A percentile compares a stretch with the other conserved stretches of the same genome.
These are phyloP conservation scores for Anthonomus grandis DNA, from an alignment of 1,140 invertebrate species.

Conservation along the genomic window DNA sequence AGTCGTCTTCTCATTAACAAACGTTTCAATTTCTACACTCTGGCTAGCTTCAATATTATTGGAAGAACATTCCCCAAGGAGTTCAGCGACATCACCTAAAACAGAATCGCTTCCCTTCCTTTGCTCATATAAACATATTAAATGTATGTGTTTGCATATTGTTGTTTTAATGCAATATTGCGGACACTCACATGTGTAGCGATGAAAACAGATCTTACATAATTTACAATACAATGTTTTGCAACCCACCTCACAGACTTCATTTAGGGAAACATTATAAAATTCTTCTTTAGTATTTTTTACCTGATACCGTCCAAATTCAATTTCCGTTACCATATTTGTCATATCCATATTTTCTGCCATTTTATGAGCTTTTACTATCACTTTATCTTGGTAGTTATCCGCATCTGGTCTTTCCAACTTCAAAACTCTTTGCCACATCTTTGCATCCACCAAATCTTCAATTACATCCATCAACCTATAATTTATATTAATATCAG, in stretches of 20 bases:
- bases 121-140: too few relatives aligned
- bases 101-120: too few relatives aligned
- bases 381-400: constrained; percentile 25
- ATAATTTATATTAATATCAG: too few relatives aligned
- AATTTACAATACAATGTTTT: constrained; percentile 22
- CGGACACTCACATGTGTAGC: constrained; percentile 22
- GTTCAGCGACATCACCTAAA: too few relatives aligned
- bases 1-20: too few relatives aligned
- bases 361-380: constrained; percentile 17
- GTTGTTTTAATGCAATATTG: constrained; percentile 12
- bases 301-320: constrained; percentile 23
- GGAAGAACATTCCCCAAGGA: too few relatives aligned
- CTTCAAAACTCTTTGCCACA: constrained; percentile 23
- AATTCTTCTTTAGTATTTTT: constrained; percentile 14
- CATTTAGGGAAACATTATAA: constrained; percentile 13
- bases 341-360: constrained; percentile 19
- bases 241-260: constrained; percentile 25
- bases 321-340: constrained; percentile 1
- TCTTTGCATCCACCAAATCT: constrained; percentile 24
- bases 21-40: too few relatives aligned
- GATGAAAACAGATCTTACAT: constrained; percentile 25
- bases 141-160: constrained; percentile 19
- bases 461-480: constrained; percentile 24
- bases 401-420: constrained; percentile 26
- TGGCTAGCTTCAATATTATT: too few relatives aligned